Evolutionary conservation across 1,140 invertebrate genomes (phyloP).

Genomic region (Notospermus geniculatus): DNA sequence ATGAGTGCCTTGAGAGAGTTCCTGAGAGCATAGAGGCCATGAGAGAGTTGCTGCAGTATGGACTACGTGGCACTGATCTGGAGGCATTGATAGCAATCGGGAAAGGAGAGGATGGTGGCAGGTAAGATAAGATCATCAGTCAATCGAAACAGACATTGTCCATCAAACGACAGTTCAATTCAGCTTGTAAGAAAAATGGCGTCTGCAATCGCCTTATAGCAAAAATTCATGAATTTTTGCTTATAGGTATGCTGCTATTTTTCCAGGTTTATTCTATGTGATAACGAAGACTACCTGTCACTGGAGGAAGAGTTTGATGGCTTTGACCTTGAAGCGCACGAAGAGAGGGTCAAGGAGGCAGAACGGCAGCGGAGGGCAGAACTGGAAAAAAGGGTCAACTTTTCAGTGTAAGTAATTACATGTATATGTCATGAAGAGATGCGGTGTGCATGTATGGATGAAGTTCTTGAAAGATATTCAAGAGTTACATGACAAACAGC

Average conservation of each 20-base stretch:
- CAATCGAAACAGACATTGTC: neutral
- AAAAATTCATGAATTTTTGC: too few relatives aligned
- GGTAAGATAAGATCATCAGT: slow-evolving; percentile 29
- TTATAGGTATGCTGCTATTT: slow-evolving; percentile 9
- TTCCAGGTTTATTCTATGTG: slow-evolving; percentile 48
- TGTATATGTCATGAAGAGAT: slow-evolving; percentile 41
- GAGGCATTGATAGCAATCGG: slow-evolving; percentile 56
- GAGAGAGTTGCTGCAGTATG: slow-evolving; percentile 71
- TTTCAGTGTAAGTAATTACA: slow-evolving; percentile 32
- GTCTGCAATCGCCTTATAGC: slow-evolving; percentile 1
- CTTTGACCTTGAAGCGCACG: slow-evolving; percentile 29
- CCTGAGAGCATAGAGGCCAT: slow-evolving; percentile 72
- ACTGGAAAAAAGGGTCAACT: slow-evolving; percentile 34
- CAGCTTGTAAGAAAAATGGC: neutral
- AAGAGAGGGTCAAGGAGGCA: slow-evolving; percentile 28
- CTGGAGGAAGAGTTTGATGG: slow-evolving; percentile 37
- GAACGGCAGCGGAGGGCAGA: slow-evolving; percentile 27
- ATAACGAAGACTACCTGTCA: slow-evolving; percentile 42
- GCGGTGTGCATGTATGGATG: too few relatives aligned
- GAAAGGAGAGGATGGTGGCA: slow-evolving; percentile 53
- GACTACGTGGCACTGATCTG: slow-evolving; percentile 68
- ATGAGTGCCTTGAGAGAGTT: slow-evolving; percentile 75
- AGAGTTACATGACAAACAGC: neutral
- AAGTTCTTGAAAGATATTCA: neutral
- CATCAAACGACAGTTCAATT: neutral